Conservation (phyloP, 2,113 vertebrate genomes). For the Ascaphus truei region DNA sequence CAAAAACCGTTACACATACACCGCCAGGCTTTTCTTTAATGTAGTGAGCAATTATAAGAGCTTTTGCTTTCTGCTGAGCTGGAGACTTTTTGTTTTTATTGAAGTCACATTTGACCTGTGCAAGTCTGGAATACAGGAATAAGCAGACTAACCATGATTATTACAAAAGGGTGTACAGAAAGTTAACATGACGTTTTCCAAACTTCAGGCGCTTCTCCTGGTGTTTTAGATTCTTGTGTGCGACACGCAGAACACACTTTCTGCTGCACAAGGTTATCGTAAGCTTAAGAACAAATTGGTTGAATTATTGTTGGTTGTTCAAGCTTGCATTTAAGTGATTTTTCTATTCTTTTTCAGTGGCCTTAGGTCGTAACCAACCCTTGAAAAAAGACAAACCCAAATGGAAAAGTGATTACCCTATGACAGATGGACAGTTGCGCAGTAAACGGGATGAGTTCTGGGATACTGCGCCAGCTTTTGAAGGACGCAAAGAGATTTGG, state of each 20-base stretch:
- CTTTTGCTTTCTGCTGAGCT: neutral
- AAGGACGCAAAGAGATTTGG: conserved; percentile 97
- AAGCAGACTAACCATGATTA: neutral
- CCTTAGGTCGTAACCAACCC: conserved; percentile 92
- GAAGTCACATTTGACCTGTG: neutral
- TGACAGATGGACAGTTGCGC: conserved; percentile 94
- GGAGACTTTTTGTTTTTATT: neutral
- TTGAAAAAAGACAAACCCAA: conserved; percentile 95
- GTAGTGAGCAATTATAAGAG: conserved; percentile 15
- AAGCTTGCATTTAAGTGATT: neutral
- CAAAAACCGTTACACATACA: neutral
- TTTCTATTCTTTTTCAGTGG: conserved; percentile 66
- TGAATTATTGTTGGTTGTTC: neutral
- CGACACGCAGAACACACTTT: conserved; percentile 13
- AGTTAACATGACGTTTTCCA: too few species aligned
- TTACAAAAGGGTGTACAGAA: too few species aligned
- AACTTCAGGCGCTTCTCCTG: conserved; percentile 34
- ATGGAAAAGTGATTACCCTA: conserved; percentile 98
- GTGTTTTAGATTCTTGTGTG: too few species aligned
- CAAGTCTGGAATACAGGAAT: neutral
- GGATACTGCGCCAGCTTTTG: conserved; percentile 95
- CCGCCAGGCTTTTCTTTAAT: conserved; percentile 1
- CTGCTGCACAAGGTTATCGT: too few species aligned
- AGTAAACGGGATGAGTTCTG: conserved; percentile 97
- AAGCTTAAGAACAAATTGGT: too few species aligned